Evolutionary conservation across 2,113 vertebrate genomes (phyloP), one percentile per base, ranked within the genome.

Genomic region (Syrrhaptes paradoxus): DNA sequence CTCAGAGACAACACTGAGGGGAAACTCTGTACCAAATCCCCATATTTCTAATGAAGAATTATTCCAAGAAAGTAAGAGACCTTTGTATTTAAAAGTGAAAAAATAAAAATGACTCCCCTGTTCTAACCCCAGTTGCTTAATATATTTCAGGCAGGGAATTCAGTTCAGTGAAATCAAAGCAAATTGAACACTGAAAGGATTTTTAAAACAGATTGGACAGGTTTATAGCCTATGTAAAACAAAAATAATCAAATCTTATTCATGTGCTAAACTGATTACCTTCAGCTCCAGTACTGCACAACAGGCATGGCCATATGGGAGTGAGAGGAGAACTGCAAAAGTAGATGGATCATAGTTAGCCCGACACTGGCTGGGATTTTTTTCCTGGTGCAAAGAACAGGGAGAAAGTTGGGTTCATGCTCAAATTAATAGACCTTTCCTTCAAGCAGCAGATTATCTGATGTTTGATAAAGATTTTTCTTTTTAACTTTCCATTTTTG

Each of bases 181-280:
- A 9, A 89, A 94, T 74, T 87, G 92, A 92, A 78, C 79, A 68
- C 29, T 55, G 85, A 34, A 91, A 93, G 72, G 79, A 38, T 90
- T 96, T 93, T 96, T 90, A 89, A 93, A 97, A 80, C 52, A 81
- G 58, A 76, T 67, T 85, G 81, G 84, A 85, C 86, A 94, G 88
- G 46, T 86, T 90, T 91, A 86, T 91, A 87, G 66, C 71, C 62
- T 90, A 90, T 86, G 91, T 93, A 95, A 95, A 91, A 78, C 90
- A 94, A 92, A 91, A 93, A 87, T 90, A 92, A 96, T 96, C 71
- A 86, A 87, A 94, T 94, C 58, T 91, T 87, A 75, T 75, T 95
- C 73, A 52, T 88, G 85, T 90, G 71, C 76, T 94, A 92, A 95
- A 95, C 88, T 92, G 75, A 94, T 95, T 96, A 90, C 55, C 41